Conservation (phyloP, 2,888 invertebrate genomes). For the Ormia ochracea region DNA sequence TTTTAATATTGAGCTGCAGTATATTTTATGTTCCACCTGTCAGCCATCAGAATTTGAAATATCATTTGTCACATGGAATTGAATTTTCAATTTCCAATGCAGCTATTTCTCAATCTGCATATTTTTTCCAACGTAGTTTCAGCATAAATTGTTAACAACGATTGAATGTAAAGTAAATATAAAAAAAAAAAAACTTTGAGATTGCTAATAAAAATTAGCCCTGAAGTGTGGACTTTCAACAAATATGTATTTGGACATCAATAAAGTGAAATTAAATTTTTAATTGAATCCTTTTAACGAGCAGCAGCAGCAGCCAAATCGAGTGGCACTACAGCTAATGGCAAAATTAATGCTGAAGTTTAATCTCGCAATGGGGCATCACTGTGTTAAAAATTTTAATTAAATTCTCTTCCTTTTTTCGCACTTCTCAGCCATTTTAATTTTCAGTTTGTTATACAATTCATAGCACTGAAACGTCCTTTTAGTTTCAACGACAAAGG, state of each 20-base stretch:
- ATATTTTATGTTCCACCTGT: slow-evolving; percentile 35
- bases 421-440: background rate
- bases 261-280: slow-evolving; percentile 46
- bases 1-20: background rate
- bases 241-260: slow-evolving; percentile 17
- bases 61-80: slow-evolving; percentile 47
- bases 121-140: background rate
- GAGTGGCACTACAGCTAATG: background rate
- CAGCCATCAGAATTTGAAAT: slow-evolving; percentile 28
- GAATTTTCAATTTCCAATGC: slow-evolving; percentile 32
- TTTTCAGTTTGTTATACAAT: background rate
- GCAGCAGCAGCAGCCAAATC: background rate
- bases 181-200: background rate
- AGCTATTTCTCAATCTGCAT: slow-evolving; percentile 12
- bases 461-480: background rate
- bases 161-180: background rate
- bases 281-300: slow-evolving; percentile 37
- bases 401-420: background rate
- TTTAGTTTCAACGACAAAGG: background rate
- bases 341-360: background rate
- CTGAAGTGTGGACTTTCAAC: background rate
- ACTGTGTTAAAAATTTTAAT: background rate
- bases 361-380: background rate
- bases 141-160: slow-evolving; percentile 10
- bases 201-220: background rate